Conservation (phyloP, 2,888 invertebrate genomes). For the Sphinx pinastri region DNA sequence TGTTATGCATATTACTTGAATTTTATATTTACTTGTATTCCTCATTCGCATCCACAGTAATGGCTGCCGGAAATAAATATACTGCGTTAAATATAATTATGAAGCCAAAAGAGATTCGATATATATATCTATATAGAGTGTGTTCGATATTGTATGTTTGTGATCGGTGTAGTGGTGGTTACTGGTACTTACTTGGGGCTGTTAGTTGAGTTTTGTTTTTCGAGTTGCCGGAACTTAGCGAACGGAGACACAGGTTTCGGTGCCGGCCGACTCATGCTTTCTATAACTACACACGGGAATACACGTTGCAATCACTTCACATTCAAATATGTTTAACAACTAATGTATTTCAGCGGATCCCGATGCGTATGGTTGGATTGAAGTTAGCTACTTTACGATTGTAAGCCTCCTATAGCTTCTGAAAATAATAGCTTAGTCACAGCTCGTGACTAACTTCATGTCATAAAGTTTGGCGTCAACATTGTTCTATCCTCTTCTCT, state of each 20-base stretch:
- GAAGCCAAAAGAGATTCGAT: constrained; percentile 53
- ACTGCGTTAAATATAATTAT: constrained; percentile 60
- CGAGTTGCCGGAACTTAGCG: constrained; percentile 95
- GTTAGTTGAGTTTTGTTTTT: constrained; percentile 92
- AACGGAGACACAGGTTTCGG: constrained; percentile 92
- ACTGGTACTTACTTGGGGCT: constrained; percentile 89
- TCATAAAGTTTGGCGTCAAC: no score
- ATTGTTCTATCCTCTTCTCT: no score
- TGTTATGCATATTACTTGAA: constrained; percentile 62
- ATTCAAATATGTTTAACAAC: neutral
- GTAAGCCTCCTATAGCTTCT: no score
- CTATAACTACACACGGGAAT: constrained; percentile 70
- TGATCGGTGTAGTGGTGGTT: constrained; percentile 1
- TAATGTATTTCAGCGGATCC: no score
- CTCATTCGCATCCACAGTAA: constrained; percentile 73
- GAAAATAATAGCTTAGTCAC: no score
- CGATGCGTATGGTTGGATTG: no score
- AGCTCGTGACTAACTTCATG: no score
- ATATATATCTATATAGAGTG: constrained; percentile 24
- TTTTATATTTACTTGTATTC: constrained; percentile 73
- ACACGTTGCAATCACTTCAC: neutral
- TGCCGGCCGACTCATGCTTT: constrained; percentile 76
- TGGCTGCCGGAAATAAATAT: constrained; percentile 74
- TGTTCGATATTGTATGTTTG: constrained; percentile 27
- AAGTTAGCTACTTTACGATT: no score